Percentiles rank a stretch among this genome's conserved stretches.
These are phyloP conservation scores for Hybos culiciformis DNA, from an alignment of 2,888 invertebrate genomes.

Conservation along the genomic window DNA sequence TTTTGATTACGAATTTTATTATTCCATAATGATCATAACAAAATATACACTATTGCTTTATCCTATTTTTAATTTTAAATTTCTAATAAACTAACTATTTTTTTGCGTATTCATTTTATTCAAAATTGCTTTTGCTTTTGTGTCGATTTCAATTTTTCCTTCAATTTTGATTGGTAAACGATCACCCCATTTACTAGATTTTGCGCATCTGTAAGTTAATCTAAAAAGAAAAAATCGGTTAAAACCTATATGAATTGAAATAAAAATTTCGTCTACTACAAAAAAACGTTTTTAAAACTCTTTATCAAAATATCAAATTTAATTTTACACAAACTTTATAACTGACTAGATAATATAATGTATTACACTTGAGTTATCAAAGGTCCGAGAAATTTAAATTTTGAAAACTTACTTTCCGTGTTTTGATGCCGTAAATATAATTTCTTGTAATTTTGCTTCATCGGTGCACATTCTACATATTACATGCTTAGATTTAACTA, in stretches of 20 bases:
- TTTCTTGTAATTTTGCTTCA: slow-evolving; percentile 57
- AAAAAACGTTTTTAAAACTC: neutral
- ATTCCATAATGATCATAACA: no score
- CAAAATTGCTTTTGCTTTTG: no score
- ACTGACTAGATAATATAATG: neutral
- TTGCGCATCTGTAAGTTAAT: slow-evolving; percentile 56
- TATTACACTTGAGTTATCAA: neutral
- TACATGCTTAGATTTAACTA: slow-evolving; percentile 54
- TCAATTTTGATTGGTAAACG: slow-evolving; percentile 49
- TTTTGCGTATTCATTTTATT: no score
- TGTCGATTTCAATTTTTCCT: slow-evolving; percentile 19
- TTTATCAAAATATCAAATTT: slow-evolving; percentile 3
- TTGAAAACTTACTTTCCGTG: slow-evolving; percentile 50
- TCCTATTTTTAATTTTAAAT: no score
- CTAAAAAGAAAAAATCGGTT: slow-evolving; percentile 33
- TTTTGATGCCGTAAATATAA: slow-evolving; percentile 60
- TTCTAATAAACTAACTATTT: no score
- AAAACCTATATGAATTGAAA: neutral
- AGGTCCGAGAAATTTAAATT: neutral
- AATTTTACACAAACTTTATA: slow-evolving; percentile 2
- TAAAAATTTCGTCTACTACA: neutral
- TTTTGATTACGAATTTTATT: no score
- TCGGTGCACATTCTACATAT: slow-evolving; percentile 67
- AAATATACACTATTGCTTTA: no score
- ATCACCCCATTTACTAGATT: slow-evolving; percentile 66